A percentile compares a stretch with the other conserved stretches of the same genome.
Conservation (phyloP, 2,888 invertebrate genomes). For the Micoletzkya japonica region DNA sequence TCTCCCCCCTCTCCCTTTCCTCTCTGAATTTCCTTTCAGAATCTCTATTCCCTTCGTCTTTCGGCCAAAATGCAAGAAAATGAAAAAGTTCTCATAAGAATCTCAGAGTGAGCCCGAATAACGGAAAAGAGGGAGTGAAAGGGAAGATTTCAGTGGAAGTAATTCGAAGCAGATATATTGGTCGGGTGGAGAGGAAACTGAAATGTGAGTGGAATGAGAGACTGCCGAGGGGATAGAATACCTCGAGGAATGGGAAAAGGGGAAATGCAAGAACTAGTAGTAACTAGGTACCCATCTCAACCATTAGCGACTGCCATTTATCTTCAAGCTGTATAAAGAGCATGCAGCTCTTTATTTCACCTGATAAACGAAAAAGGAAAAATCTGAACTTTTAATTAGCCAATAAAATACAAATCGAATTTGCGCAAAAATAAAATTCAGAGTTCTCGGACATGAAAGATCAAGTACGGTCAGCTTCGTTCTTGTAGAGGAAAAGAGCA, state of each 20-base stretch:
- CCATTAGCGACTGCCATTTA: no score
- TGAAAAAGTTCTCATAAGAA: conserved; percentile 3
- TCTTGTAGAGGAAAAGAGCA: no score
- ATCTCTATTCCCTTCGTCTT: not conserved
- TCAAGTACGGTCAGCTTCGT: no score
- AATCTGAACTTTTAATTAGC: no score
- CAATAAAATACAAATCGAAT: no score
- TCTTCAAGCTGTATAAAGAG: no score
- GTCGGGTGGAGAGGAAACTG: not conserved
- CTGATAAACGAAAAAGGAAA: no score
- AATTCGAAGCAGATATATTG: not conserved
- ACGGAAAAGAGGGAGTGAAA: not conserved
- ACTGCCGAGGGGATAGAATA: not conserved
- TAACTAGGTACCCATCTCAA: no score
- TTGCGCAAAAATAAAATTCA: no score
- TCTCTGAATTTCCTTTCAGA: not conserved
- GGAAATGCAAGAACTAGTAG: not conserved
- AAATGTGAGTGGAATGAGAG: conserved; percentile 12
- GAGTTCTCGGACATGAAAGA: no score
- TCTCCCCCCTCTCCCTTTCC: no score
- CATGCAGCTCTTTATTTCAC: no score
- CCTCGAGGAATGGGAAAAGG: not conserved
- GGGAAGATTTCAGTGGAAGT: not conserved
- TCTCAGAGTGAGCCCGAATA: conserved; percentile 2
- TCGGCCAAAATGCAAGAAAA: conserved; percentile 1